These are phyloP conservation scores for Leptopilina myrica DNA, from an alignment of 2,888 invertebrate genomes.

Conservation along the genomic window DNA sequence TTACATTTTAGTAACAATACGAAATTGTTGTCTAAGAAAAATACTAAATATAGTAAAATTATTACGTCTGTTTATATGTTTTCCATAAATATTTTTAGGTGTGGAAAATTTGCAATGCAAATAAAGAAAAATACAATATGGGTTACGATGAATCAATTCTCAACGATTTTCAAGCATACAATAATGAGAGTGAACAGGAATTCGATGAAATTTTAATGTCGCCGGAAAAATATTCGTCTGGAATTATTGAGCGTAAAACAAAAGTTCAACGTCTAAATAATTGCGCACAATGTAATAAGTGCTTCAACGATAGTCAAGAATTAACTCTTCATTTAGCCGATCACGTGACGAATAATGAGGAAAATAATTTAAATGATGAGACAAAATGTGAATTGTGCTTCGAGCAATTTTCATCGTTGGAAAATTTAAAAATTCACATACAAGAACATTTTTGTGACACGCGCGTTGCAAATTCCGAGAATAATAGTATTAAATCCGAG, in stretches of 20 bases:
- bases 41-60: too few relatives aligned
- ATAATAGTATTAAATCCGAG: neutral
- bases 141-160: conserved; percentile 42
- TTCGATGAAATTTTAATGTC: conserved; percentile 42
- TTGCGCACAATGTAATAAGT: conserved; percentile 53
- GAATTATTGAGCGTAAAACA: conserved; percentile 35
- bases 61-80: too few relatives aligned
- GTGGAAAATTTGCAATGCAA: conserved; percentile 47
- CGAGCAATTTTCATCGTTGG: conserved; percentile 57
- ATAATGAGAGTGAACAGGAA: conserved; percentile 43
- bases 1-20: too few relatives aligned
- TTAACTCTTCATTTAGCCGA: conserved; percentile 47
- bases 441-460: conserved; percentile 60
- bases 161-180: conserved; percentile 19
- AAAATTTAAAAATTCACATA: conserved; percentile 63
- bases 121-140: conserved; percentile 46
- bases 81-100: neutral
- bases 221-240: neutral
- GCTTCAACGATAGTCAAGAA: conserved; percentile 49
- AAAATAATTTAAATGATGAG: conserved; percentile 46
- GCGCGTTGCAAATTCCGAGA: neutral
- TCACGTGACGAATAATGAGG: conserved; percentile 46
- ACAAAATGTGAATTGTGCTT: conserved; percentile 66
- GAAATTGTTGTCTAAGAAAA: too few relatives aligned
- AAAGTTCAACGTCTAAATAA: conserved; percentile 52